phyloP scores from a whole-genome alignment of 2,888 invertebrate species.

The Trichogramma dendrolimi region DNA sequence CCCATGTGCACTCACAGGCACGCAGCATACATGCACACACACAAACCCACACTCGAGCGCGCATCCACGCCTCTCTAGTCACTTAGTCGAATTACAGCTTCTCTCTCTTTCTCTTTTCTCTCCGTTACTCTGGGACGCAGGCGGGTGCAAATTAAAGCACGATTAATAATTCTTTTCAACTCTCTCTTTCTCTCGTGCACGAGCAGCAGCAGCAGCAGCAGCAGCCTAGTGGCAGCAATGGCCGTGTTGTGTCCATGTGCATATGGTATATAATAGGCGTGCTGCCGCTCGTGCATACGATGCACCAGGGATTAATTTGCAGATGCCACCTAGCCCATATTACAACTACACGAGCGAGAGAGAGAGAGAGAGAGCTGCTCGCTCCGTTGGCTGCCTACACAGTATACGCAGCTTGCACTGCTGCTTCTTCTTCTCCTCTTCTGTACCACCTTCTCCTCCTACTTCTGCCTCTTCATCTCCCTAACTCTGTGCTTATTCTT shows the following conservation, averaged over 20 bases:
- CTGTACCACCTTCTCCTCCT: too few species aligned
- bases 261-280: not conserved
- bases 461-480: not conserved
- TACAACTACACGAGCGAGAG: not conserved
- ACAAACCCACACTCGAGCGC: too few species aligned
- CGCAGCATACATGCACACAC: too few species aligned
- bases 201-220: not conserved
- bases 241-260: too few species aligned
- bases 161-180: conserved; percentile 20
- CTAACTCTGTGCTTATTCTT: not conserved
- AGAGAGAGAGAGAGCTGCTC: too few species aligned
- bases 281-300: too few species aligned
- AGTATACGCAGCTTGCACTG: too few species aligned
- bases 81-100: conserved; percentile 14
- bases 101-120: conserved; percentile 2
- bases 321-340: conserved; percentile 8
- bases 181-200: not conserved
- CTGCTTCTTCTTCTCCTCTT: too few species aligned
- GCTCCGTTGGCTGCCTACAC: too few species aligned
- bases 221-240: too few species aligned
- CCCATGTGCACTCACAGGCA: too few species aligned
- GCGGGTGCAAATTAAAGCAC: conserved; percentile 19
- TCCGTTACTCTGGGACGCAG: too few species aligned
- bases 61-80: not conserved
- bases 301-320: conserved; percentile 14